phyloP scores from a whole-genome alignment of 2,888 invertebrate genomes.

The Blastobasis lacticolella region DNA sequence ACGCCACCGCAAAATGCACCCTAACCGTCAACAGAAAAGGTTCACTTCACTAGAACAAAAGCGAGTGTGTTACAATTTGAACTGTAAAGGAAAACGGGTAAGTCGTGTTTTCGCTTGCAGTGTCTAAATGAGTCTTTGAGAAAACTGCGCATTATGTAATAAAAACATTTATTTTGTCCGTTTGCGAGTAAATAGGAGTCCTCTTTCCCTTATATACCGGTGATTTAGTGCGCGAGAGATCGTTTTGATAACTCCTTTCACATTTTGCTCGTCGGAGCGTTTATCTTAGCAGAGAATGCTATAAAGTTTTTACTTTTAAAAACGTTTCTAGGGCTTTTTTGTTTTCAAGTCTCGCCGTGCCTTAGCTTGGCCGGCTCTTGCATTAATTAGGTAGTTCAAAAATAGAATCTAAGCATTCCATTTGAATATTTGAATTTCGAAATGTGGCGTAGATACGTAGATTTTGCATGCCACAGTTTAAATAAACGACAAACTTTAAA shows the following conservation, averaged over 20 bases:
- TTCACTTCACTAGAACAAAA: slow-evolving; percentile 21
- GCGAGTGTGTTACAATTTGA: slow-evolving; percentile 21
- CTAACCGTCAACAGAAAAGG: slow-evolving; percentile 20
- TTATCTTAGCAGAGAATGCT: slow-evolving; percentile 65
- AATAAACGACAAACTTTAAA: neutral
- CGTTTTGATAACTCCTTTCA: slow-evolving; percentile 71
- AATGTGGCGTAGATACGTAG: slow-evolving; percentile 16
- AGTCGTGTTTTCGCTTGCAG: slow-evolving; percentile 24
- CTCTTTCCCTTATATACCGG: slow-evolving; percentile 67
- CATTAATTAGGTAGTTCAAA: slow-evolving; percentile 27
- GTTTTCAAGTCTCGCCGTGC: slow-evolving; percentile 17
- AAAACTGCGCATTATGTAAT: slow-evolving; percentile 70
- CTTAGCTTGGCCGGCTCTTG: slow-evolving; percentile 25
- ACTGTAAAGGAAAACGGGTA: slow-evolving; percentile 22
- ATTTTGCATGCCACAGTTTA: neutral
- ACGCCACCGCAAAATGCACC: slow-evolving; percentile 27
- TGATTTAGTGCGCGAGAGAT: slow-evolving; percentile 72
- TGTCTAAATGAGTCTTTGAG: slow-evolving; percentile 53
- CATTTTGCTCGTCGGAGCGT: slow-evolving; percentile 63
- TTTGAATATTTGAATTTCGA: slow-evolving; percentile 21
- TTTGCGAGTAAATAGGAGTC: slow-evolving; percentile 68
- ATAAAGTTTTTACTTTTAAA: slow-evolving; percentile 47
- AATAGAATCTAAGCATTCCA: slow-evolving; percentile 22
- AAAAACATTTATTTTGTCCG: slow-evolving; percentile 73
- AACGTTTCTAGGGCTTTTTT: slow-evolving; percentile 32